phyloP scores from a whole-genome alignment of 2,797 vertebrate species.

The Acanthurus leucopareius region DNA sequence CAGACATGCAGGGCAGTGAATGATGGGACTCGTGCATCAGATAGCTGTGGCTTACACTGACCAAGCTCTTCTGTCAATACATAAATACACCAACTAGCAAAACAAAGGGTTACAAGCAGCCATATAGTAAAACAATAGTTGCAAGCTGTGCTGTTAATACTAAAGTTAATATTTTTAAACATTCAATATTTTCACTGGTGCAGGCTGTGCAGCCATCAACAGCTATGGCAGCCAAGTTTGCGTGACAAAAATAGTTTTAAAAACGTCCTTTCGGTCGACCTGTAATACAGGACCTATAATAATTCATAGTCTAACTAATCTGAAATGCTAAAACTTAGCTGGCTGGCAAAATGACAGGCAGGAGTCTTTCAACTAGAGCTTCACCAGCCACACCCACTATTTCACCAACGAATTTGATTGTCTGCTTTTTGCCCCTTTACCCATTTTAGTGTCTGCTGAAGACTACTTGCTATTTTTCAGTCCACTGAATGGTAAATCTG shows the following conservation, averaged over 20 bases:
- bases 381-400: not conserved
- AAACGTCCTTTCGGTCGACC: not conserved
- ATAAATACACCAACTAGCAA: conserved; percentile 10
- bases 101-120: conserved; percentile 18
- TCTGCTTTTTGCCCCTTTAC: not conserved
- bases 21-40: conserved; percentile 25
- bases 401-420: not conserved
- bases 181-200: no score
- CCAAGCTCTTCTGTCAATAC: conserved; percentile 2
- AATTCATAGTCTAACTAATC: conserved; percentile 1
- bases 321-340: not conserved
- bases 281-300: not conserved
- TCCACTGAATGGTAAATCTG: no score
- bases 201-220: no score
- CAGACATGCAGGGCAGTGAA: conserved; percentile 54
- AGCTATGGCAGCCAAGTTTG: no score
- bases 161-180: not conserved
- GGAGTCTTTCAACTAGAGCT: not conserved
- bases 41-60: conserved; percentile 4
- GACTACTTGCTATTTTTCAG: not conserved
- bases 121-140: conserved; percentile 3
- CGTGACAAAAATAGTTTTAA: no score
- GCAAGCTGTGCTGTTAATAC: conserved; percentile 11
- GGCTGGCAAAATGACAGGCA: not conserved
- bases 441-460: not conserved